These are phyloP conservation scores for Octopus sinensis DNA, from an alignment of 1,140 invertebrate genomes.

Conservation along the genomic window DNA sequence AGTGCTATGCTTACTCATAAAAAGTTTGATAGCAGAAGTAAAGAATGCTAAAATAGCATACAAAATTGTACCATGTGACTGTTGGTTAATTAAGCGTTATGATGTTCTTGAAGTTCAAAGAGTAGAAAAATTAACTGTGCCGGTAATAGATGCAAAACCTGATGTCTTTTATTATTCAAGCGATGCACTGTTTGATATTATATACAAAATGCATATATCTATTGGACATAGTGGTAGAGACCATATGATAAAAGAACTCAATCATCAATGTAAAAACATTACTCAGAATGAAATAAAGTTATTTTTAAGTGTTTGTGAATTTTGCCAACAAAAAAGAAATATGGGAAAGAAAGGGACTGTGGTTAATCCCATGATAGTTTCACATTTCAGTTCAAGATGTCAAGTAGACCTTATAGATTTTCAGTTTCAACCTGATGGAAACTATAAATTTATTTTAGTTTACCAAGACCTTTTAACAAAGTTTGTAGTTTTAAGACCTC, in stretches of 20 bases:
- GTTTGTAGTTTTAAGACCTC: constrained; percentile 20
- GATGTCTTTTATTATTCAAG: constrained; percentile 19
- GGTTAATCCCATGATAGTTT: background rate
- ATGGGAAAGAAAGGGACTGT: constrained; percentile 14
- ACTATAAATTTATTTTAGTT: constrained; percentile 27
- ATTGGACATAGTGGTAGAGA: constrained; percentile 29
- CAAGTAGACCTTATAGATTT: constrained; percentile 32
- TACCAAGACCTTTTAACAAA: constrained; percentile 33
- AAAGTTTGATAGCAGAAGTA: background rate
- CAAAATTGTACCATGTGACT: background rate
- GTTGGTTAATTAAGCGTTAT: background rate
- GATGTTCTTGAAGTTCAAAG: constrained; percentile 8
- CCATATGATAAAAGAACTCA: constrained; percentile 26
- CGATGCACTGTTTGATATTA: constrained; percentile 28
- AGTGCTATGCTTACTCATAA: background rate
- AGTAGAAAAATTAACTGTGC: constrained; percentile 17
- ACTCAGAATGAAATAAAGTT: constrained; percentile 12
- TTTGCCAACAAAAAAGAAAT: constrained; percentile 21
- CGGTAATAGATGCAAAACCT: background rate
- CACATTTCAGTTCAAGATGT: constrained; percentile 2
- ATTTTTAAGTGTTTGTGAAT: constrained; percentile 19
- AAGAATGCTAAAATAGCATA: background rate
- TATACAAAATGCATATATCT: constrained; percentile 24
- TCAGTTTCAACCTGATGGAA: constrained; percentile 16
- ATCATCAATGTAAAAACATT: constrained; percentile 22